Base-by-base conservation (phyloP, 2,888 invertebrate species). In the Blastobasis adustella region DNA sequence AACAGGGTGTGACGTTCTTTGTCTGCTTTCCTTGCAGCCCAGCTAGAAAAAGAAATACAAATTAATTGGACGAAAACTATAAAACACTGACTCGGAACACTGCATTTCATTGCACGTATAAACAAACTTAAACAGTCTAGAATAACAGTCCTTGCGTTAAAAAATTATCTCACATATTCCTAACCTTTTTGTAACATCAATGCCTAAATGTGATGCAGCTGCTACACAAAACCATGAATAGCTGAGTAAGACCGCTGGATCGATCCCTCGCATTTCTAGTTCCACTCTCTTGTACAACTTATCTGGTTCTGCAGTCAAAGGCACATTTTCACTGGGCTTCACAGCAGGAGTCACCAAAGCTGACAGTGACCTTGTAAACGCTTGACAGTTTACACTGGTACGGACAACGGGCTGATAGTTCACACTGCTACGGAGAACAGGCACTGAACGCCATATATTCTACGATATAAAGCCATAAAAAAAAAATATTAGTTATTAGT, bases 231-330 rank as follows among this genome's bases (percentile, higher is more conserved):
- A 98, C 90, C 92, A 92, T 9, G 93, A 92, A 74, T 97, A 99
- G 83, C 98, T 98, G 57, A 93, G 91, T 36, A 98, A 79, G 0
- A 98, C 97, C 0, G 94, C 95, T 2, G 92, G 92, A 76, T 98
- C 98, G 69, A 97, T 93, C 10, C 96, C 95, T 71, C 94, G 91
- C 63, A 97, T 90, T 87, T 98, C 98, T 54, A 98, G 73, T 75
- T 96, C 95, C 6, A 98, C 85, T 64, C 91, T 91, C 79, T 94
- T 95, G 69, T 92, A 98, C 43, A 98, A 87, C 76, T 94, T 95
- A 68, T 96, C 96, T 6, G 88, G 71, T 72, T 91, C 90, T 6
- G 79, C 54, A 0, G 63, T n/a, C 6, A 85, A 67, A 44, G 70
- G 61, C 2, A 69, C 60, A 58, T 67, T 62, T 54, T 76, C 73